These are phyloP conservation scores for Rhabdomys dilectus DNA, from an alignment of 2,113 vertebrate genomes.

Conservation along the genomic window DNA sequence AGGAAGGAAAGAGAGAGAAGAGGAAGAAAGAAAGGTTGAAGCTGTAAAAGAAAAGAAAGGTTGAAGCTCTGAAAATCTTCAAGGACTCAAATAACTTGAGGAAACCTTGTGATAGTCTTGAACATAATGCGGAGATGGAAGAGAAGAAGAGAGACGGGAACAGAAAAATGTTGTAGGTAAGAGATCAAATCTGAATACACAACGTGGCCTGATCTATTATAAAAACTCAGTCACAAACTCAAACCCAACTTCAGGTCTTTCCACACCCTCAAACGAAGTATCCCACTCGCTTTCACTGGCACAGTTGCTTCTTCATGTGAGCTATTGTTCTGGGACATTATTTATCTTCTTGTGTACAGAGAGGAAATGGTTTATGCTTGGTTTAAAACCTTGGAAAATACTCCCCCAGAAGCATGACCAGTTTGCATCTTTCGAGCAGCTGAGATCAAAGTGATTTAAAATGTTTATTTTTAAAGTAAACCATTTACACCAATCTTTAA, in stretches of 20 bases:
- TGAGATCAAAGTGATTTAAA: conserved; percentile 85
- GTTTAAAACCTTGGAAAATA: conserved; percentile 75
- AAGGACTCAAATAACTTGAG: background rate
- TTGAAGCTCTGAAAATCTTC: background rate
- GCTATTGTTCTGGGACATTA: conserved; percentile 64
- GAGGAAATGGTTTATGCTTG: conserved; percentile 72
- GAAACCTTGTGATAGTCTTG: background rate
- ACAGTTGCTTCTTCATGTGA: background rate
- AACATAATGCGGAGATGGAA: background rate
- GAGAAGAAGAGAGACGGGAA: background rate
- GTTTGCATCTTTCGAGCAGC: conserved; percentile 85
- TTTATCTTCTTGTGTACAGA: conserved; percentile 61
- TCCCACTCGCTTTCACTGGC: conserved; percentile 30
- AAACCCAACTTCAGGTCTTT: conserved; percentile 51
- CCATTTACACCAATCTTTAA: conserved; percentile 79
- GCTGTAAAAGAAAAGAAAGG: background rate
- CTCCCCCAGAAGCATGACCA: conserved; percentile 65
- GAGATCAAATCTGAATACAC: conserved; percentile 29
- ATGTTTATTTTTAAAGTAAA: conserved; percentile 82
- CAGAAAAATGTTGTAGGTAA: background rate
- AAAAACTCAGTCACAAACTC: conserved; percentile 45
- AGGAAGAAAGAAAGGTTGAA: too few species aligned
- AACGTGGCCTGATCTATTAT: background rate
- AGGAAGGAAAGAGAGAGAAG: accelerated
- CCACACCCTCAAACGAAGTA: background rate